These are phyloP conservation scores for Pyrocephalus nanus DNA, from an alignment of 2,797 vertebrate species.

Conservation along the genomic window DNA sequence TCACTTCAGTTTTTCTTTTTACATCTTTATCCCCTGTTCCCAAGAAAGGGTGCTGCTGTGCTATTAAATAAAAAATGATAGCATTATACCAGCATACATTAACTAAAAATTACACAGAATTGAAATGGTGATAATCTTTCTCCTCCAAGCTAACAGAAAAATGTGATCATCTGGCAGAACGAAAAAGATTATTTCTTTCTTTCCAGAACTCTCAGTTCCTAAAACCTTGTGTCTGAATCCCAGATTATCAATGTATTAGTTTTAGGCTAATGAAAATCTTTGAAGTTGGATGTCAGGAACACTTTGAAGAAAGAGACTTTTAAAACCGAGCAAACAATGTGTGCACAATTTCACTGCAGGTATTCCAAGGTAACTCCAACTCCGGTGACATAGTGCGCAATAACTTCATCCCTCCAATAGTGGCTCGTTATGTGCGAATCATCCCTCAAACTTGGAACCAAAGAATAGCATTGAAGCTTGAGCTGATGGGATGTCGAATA, in stretches of 20 bases:
- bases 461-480: conserved; percentile 78
- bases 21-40: background rate
- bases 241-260: background rate
- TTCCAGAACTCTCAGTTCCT: background rate
- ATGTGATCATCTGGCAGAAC: background rate
- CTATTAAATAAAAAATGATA: background rate
- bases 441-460: conserved; percentile 81
- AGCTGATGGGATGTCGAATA: conserved; percentile 80
- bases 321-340: background rate
- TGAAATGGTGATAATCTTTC: background rate
- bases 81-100: background rate
- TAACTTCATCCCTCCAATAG: conserved; percentile 81
- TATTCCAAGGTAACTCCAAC: conserved; percentile 83
- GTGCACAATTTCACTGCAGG: conserved; percentile 43
- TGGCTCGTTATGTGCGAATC: conserved; percentile 79
- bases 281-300: background rate
- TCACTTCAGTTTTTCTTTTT: background rate
- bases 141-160: background rate
- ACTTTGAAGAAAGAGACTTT: background rate
- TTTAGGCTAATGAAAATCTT: background rate
- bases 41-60: background rate
- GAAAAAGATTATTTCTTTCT: background rate
- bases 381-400: conserved; percentile 76
- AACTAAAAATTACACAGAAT: conserved; percentile 7
- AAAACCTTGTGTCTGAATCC: background rate